Evolutionary conservation across 2,113 vertebrate genomes (phyloP).

Genomic region (Toxotes jaculatrix): DNA sequence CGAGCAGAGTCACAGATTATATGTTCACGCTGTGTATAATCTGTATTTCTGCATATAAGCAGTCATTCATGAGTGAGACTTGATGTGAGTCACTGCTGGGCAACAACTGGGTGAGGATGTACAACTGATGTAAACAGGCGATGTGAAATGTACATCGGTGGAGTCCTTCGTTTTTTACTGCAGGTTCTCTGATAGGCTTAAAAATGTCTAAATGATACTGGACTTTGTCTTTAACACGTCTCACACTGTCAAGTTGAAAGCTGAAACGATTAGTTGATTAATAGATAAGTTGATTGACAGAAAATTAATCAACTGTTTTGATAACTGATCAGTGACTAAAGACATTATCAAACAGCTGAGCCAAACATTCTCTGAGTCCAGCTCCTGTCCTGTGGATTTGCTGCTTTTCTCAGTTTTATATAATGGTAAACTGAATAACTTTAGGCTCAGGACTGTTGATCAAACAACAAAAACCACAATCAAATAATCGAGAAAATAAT

Average conservation of each 20-base stretch:
- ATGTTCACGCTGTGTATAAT: neutral
- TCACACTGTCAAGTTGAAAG: neutral
- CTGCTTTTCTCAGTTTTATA: neutral
- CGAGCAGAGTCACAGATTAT: constrained; percentile 11
- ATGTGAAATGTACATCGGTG: neutral
- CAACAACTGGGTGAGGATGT: neutral
- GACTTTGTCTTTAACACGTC: neutral
- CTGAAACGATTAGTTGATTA: neutral
- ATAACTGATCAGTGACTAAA: neutral
- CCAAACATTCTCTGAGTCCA: neutral
- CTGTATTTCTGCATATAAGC: neutral
- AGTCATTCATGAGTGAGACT: neutral
- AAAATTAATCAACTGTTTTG: neutral
- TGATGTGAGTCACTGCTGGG: neutral
- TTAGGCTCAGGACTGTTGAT: neutral
- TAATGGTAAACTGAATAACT: neutral
- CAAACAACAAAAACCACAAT: neutral
- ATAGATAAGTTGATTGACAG: neutral
- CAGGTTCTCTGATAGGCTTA: neutral
- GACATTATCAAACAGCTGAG: neutral
- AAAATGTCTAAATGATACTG: neutral
- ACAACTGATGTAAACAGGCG: neutral
- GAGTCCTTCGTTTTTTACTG: neutral
- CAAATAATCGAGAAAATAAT: neutral
- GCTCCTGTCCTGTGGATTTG: neutral